phyloP scores from a whole-genome alignment of 2,797 vertebrate species.

The Choloepus didactylus region DNA sequence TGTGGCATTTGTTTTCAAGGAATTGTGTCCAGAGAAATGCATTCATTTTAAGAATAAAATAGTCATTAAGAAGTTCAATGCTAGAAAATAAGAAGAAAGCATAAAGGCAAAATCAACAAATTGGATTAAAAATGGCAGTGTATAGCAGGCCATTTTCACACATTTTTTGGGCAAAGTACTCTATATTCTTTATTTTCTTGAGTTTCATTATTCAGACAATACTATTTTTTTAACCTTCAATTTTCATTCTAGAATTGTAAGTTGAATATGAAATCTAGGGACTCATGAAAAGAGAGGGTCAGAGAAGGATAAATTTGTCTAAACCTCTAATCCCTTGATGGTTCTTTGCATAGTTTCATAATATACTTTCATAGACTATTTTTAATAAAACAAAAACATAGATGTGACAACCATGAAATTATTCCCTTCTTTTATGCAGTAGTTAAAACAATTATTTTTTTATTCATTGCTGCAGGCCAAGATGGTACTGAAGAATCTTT shows the following conservation, averaged over 20 bases:
- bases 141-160: slow-evolving; percentile 74
- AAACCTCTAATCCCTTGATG: background rate
- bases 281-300: background rate
- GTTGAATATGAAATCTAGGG: background rate
- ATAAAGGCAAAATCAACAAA: slow-evolving; percentile 82
- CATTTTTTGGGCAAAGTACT: background rate
- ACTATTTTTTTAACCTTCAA: background rate
- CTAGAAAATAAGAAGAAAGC: slow-evolving; percentile 81
- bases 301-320: background rate
- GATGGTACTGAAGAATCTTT: slow-evolving; percentile 71
- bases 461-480: slow-evolving; percentile 67
- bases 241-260: background rate
- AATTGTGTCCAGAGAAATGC: slow-evolving; percentile 84
- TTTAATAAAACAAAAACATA: background rate
- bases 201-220: background rate
- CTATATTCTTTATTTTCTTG: background rate
- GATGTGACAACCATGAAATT: background rate
- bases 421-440: background rate
- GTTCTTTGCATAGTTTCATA: background rate
- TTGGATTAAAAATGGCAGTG: slow-evolving; percentile 82
- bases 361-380: background rate
- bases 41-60: slow-evolving; percentile 84
- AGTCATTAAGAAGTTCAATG: slow-evolving; percentile 84
- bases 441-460: background rate
- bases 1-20: slow-evolving; percentile 75